Conservation (phyloP, 2,888 invertebrate genomes). For the Xylota segnis region DNA sequence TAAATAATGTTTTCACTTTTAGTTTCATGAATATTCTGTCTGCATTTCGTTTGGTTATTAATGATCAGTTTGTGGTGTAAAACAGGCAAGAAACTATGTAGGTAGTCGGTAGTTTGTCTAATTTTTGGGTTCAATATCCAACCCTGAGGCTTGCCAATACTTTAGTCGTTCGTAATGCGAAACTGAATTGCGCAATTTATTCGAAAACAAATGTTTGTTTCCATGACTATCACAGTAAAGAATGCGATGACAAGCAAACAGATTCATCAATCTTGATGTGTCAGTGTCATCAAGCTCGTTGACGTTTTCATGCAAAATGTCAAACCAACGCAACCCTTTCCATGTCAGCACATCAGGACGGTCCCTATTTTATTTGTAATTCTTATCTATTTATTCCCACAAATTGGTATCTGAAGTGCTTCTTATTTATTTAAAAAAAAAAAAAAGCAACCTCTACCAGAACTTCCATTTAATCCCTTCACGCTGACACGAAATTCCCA, state of each 20-base stretch:
- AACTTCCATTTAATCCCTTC: conserved; percentile 59
- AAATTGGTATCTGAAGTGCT: conserved; percentile 64
- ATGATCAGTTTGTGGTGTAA: not conserved
- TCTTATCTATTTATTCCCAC: conserved; percentile 57
- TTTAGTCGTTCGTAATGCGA: too few relatives aligned
- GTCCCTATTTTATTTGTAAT: conserved; percentile 14
- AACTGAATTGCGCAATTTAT: too few relatives aligned
- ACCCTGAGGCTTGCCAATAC: not conserved
- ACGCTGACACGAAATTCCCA: conserved; percentile 51
- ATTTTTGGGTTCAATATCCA: not conserved
- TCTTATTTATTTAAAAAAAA: conserved; percentile 47
- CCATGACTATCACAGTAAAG: too few relatives aligned
- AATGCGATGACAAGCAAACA: too few relatives aligned
- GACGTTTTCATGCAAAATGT: too few relatives aligned
- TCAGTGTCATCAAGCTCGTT: too few relatives aligned
- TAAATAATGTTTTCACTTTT: conserved; percentile 20
- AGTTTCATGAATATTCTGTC: conserved; percentile 5
- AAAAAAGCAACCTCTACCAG: conserved; percentile 1
- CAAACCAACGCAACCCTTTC: not conserved
- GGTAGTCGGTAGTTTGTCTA: not conserved
- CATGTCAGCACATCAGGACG: not conserved
- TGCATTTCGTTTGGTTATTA: not conserved
- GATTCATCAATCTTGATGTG: too few relatives aligned
- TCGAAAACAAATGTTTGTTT: too few relatives aligned
- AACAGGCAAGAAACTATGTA: not conserved